Evolutionary conservation across 2,797 vertebrate genomes (phyloP), one percentile per base, ranked within the genome.

Genomic region (Scomberomorus guttatus): DNA sequence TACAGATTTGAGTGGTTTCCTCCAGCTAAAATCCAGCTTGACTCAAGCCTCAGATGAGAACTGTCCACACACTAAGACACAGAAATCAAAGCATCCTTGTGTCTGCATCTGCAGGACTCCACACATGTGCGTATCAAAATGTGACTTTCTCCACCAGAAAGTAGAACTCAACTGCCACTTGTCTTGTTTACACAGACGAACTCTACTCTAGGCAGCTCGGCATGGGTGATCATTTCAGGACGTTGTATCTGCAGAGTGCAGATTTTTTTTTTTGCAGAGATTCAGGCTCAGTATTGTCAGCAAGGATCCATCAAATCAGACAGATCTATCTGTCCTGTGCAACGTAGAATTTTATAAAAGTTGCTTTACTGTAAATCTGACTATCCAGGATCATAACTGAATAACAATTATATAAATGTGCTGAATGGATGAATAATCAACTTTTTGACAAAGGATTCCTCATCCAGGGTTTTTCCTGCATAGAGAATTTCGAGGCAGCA

Each of bases 1-100:
- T 88, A 90, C 88, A 91, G 84, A 93, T 87, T 84, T 77, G 80
- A 87, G 73, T 58, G 69, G 73, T 79, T 81, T 83, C 56, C 78
- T 4, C 48, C 50, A 66, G 80, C 71, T 82, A 72, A 78, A 83
- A 84, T 85, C 75, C 87, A 87, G 73, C 69, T 80, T 44, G 55
- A 84, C 71, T 82, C 64, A 62, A 72, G 56, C 66, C 57, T 83
- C 65, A 73, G 71, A 87, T 84, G 78, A 85, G 60, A 75, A 64
- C 72, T 48, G 27, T 62, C 58, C 3, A 39, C 56, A 67, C 56
- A 72, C 3, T 6, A 25, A 11, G 44, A 75, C 24, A 63, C 63
- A 60, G 29, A 61, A 42, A 46, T 17, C 42, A 46, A 48, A 72
- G 59, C 32, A 62, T 9, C 22, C 15, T 22, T 37, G 22, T 68